A percentile compares a stretch with the other conserved stretches of the same genome.
Conservation (phyloP, 1,140 invertebrate genomes). For the Oreohelix idahoensis region DNA sequence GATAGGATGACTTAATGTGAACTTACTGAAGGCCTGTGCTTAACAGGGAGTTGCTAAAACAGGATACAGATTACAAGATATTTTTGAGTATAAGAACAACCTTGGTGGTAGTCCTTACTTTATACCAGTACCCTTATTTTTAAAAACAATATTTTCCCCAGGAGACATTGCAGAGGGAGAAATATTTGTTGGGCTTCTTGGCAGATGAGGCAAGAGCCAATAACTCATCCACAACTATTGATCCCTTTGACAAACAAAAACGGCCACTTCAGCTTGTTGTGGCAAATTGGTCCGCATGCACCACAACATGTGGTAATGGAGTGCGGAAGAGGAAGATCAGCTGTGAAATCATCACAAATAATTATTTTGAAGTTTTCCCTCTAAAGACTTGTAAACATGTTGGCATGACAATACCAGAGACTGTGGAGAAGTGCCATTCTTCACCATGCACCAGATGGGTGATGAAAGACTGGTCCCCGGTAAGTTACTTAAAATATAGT, state of each 20-base stretch:
- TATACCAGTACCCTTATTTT: not conserved
- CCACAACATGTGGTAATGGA: conserved; percentile 55
- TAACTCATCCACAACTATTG: conserved; percentile 41
- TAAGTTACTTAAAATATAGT: conserved; percentile 47
- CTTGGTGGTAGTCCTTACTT: no score
- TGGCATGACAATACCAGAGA: conserved; percentile 44
- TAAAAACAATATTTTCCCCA: conserved; percentile 8
- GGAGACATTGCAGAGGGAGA: conserved; percentile 53
- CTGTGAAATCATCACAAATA: conserved; percentile 62
- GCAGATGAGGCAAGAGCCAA: conserved; percentile 36
- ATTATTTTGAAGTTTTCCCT: conserved; percentile 60
- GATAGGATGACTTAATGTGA: no score
- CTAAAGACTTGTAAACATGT: conserved; percentile 49
- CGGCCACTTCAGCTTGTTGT: conserved; percentile 52
- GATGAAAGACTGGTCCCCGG: conserved; percentile 60
- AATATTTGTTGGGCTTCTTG: conserved; percentile 49
- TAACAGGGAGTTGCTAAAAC: no score
- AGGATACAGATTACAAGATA: no score
- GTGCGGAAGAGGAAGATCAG: conserved; percentile 51
- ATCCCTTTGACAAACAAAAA: conserved; percentile 52
- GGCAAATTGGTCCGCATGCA: conserved; percentile 54
- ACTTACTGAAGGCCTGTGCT: no score
- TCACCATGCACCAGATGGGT: conserved; percentile 56
- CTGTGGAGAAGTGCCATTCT: conserved; percentile 49
- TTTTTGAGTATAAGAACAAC: no score